Percentiles rank a stretch among this genome's conserved stretches.
Conservation (phyloP, 2,113 vertebrate species). For the Axis porcinus region DNA sequence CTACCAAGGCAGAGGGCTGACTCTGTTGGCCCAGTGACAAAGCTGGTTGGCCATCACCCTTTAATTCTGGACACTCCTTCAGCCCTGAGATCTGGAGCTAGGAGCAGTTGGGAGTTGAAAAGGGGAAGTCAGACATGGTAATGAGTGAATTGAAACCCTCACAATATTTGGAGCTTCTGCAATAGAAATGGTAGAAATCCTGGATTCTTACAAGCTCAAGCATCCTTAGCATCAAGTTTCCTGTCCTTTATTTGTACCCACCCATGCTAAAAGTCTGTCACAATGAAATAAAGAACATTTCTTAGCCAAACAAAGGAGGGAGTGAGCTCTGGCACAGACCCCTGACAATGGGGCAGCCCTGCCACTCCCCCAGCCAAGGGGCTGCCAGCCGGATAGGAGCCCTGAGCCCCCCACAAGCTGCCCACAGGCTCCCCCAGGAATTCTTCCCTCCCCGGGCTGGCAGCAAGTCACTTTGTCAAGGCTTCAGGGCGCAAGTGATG, state of each 20-base stretch:
- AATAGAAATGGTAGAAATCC: background rate
- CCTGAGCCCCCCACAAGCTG: background rate
- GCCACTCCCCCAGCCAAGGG: background rate
- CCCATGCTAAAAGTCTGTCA: background rate
- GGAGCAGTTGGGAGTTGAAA: background rate
- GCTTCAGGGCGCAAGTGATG: constrained; percentile 54
- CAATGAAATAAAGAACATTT: background rate
- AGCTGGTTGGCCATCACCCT: background rate
- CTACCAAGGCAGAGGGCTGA: background rate
- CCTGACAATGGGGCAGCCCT: background rate
- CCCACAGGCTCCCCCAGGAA: background rate
- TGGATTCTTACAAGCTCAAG: background rate
- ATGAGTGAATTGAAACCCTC: background rate
- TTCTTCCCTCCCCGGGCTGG: constrained; percentile 49
- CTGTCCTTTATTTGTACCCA: background rate
- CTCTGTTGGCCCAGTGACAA: background rate
- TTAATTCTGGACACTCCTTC: background rate
- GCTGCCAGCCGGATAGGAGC: constrained; percentile 9
- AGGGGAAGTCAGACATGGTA: background rate
- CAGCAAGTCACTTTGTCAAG: background rate
- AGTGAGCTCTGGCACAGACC: background rate
- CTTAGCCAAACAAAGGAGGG: background rate
- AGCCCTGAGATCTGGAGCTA: background rate
- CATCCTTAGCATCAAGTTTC: background rate
- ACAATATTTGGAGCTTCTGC: background rate